Percentiles rank a stretch among this genome's conserved stretches.
phyloP scores from a whole-genome alignment of 92 coral and sea anemone genomes.

The Palythoa heliodiscus region DNA sequence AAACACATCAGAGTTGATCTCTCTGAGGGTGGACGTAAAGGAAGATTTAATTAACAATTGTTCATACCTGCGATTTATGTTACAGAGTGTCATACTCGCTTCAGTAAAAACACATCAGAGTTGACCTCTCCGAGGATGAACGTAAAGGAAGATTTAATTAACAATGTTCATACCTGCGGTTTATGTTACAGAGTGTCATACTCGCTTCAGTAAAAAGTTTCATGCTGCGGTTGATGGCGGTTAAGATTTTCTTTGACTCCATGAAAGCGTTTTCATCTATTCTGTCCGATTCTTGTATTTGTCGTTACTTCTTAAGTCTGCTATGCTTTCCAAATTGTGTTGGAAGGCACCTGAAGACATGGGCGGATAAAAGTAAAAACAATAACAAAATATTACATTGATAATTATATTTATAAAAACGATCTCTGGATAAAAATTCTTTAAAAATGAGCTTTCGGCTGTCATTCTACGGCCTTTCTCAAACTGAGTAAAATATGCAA shows the following conservation, averaged over 20 bases:
- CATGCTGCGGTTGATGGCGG: conserved; percentile 43
- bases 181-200: conserved; percentile 39
- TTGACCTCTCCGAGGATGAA: too few species aligned
- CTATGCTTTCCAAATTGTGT: not conserved
- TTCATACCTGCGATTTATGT: conserved; percentile 40
- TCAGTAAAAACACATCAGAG: conserved; percentile 37
- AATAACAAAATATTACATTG: not conserved
- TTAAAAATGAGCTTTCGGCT: too few species aligned
- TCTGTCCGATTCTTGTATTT: not conserved
- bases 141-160: too few species aligned
- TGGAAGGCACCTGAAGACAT: not conserved
- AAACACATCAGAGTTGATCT: too few species aligned
- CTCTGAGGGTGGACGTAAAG: too few species aligned
- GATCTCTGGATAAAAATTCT: too few species aligned
- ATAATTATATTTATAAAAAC: too few species aligned
- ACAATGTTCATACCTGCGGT: conserved; percentile 28
- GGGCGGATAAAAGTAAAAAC: not conserved
- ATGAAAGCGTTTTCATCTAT: conserved; percentile 4
- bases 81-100: conserved; percentile 44
- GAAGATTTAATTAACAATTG: not conserved
- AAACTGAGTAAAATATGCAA: too few species aligned
- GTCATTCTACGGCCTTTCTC: too few species aligned
- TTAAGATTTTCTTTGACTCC: conserved; percentile 36
- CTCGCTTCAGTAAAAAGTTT: conserved; percentile 43
- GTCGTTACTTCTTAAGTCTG: conserved; percentile 5